Percentiles rank a stretch among this genome's conserved stretches.
Evolutionary conservation across 2,797 vertebrate genomes (phyloP).

Genomic region (Spinibarbus caldwelli): DNA sequence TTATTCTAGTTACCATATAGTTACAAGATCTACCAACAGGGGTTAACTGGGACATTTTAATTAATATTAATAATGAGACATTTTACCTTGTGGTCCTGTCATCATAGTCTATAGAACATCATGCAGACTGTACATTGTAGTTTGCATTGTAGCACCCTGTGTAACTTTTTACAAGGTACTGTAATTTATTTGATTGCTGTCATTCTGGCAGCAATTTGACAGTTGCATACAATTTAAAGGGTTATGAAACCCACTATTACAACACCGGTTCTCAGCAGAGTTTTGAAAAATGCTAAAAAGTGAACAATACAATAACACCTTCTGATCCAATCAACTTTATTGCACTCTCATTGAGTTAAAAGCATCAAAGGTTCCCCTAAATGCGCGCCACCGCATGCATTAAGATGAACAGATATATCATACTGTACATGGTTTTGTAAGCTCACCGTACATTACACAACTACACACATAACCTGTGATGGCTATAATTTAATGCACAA

Average conservation of each 20-base stretch:
- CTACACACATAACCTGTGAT: neutral
- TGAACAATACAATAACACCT: neutral
- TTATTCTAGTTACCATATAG: neutral
- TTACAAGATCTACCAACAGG: neutral
- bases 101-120: neutral
- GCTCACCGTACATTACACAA: neutral
- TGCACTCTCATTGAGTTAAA: neutral
- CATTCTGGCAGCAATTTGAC: neutral
- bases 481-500: neutral
- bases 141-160: constrained; percentile 1
- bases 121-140: neutral
- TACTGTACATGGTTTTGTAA: neutral
- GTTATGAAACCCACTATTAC: neutral
- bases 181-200: constrained; percentile 8
- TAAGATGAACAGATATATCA: neutral
- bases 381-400: neutral
- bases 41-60: neutral
- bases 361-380: neutral
- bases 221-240: neutral
- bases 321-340: neutral
- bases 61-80: neutral
- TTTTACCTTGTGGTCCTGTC: neutral
- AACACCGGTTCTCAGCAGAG: neutral
- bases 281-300: neutral
- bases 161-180: neutral